Conservation (phyloP, 2,113 vertebrate species). For the Sinocyclocheilus maitianheensis region DNA sequence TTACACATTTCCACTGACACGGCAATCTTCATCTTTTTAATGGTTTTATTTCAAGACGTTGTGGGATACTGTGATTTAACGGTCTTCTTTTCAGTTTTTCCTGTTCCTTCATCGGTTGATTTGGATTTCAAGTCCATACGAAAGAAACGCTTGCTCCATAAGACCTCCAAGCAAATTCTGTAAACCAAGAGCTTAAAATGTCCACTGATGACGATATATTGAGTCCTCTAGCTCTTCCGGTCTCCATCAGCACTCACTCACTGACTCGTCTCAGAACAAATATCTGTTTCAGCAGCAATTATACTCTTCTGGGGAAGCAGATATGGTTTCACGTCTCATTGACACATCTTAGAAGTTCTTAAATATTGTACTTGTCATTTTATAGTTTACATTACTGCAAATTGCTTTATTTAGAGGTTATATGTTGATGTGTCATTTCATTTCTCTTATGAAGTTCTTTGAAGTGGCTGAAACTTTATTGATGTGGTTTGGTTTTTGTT, state of each 20-base stretch:
- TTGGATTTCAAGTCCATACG: neutral
- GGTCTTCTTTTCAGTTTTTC: neutral
- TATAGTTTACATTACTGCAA: neutral
- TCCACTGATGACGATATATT: neutral
- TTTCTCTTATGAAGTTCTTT: neutral
- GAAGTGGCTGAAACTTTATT: constrained; percentile 12
- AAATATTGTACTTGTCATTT: neutral
- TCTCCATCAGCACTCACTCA: neutral
- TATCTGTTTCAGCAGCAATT: neutral
- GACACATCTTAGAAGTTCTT: neutral
- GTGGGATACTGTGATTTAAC: neutral
- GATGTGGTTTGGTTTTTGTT: constrained; percentile 31
- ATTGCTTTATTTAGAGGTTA: constrained; percentile 4
- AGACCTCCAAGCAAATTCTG: neutral
- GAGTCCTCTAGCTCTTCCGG: neutral
- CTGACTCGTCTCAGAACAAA: neutral
- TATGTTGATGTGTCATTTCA: neutral
- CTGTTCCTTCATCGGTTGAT: neutral
- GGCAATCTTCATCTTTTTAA: neutral
- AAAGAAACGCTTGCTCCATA: neutral
- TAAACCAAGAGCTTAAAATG: neutral
- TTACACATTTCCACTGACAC: neutral
- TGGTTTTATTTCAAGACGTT: neutral
- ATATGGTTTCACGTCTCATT: neutral
- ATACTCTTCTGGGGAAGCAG: neutral